Conservation (phyloP, 30 jellyfish, hydroid and myxozoan species). For the Chrysaora quinquecirrha region DNA sequence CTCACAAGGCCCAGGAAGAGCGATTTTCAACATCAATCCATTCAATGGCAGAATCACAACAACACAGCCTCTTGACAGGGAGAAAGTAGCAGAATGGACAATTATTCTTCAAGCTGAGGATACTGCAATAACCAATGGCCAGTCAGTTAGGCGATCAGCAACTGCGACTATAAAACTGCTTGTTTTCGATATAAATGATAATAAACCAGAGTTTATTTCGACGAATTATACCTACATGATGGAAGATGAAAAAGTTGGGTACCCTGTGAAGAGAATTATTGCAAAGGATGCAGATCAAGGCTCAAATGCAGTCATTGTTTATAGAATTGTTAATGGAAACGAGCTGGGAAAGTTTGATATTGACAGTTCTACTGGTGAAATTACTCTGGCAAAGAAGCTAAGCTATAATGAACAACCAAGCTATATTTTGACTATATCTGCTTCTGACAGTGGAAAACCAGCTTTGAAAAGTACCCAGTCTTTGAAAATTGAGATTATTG, state of each 20-base stretch:
- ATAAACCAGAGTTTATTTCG: constrained; percentile 75
- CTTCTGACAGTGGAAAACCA: constrained; percentile 67
- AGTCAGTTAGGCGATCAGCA: constrained; percentile 61
- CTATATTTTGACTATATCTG: constrained; percentile 68
- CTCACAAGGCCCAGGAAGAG: constrained; percentile 79
- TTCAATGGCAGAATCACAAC: constrained; percentile 70
- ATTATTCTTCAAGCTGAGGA: constrained; percentile 77
- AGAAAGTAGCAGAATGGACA: constrained; percentile 71
- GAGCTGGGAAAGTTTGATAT: constrained; percentile 58
- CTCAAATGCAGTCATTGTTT: constrained; percentile 61
- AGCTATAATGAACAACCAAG: constrained; percentile 49
- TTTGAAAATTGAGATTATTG: constrained; percentile 65
- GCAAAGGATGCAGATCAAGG: constrained; percentile 92
- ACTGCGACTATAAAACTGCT: constrained; percentile 83
- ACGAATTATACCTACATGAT: constrained; percentile 71
- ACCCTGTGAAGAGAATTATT: constrained; percentile 69
- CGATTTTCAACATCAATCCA: constrained; percentile 80
- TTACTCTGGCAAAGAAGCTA: constrained; percentile 51
- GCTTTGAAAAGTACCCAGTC: constrained; percentile 49
- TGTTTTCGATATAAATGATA: constrained; percentile 84
- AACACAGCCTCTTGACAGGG: constrained; percentile 81
- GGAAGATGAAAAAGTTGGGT: constrained; percentile 93
- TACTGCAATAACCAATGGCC: constrained; percentile 50
- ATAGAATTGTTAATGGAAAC: constrained; percentile 70
- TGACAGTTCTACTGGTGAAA: constrained; percentile 77